Conservation (phyloP, 2,888 invertebrate species). For the Crematogaster levior region DNA sequence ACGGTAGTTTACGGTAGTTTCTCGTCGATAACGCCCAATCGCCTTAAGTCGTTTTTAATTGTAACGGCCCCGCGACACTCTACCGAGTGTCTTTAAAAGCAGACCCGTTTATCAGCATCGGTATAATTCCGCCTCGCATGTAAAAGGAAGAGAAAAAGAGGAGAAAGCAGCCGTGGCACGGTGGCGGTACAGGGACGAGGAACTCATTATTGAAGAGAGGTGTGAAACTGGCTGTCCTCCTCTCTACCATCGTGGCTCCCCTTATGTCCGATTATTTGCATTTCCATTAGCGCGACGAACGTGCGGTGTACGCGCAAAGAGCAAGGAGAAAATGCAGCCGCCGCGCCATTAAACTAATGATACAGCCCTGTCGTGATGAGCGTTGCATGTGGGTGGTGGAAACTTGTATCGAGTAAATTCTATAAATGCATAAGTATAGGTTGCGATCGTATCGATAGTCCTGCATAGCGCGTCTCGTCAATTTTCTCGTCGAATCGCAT, state of each 20-base stretch:
- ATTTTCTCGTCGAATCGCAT: conserved; percentile 22
- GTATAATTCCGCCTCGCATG: conserved; percentile 66
- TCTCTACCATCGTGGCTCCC: background rate
- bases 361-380: conserved; percentile 43
- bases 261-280: conserved; percentile 72
- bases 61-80: conserved; percentile 21
- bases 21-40: conserved; percentile 3
- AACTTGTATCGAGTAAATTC: conserved; percentile 3
- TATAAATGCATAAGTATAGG: background rate
- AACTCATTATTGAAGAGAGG: conserved; percentile 74
- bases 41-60: conserved; percentile 36
- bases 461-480: background rate
- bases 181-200: conserved; percentile 36
- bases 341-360: conserved; percentile 59
- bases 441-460: conserved; percentile 15
- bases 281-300: conserved; percentile 78
- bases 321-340: conserved; percentile 37
- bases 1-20: background rate
- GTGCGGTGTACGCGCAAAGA: conserved; percentile 69
- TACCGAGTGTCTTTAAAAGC: conserved; percentile 35
- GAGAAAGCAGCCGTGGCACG: background rate
- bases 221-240: conserved; percentile 71
- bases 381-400: conserved; percentile 50
- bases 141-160: conserved; percentile 51
- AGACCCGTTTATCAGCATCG: conserved; percentile 58